Evolutionary conservation across 2,113 vertebrate species (phyloP).

Genomic region (Oriolus oriolus): DNA sequence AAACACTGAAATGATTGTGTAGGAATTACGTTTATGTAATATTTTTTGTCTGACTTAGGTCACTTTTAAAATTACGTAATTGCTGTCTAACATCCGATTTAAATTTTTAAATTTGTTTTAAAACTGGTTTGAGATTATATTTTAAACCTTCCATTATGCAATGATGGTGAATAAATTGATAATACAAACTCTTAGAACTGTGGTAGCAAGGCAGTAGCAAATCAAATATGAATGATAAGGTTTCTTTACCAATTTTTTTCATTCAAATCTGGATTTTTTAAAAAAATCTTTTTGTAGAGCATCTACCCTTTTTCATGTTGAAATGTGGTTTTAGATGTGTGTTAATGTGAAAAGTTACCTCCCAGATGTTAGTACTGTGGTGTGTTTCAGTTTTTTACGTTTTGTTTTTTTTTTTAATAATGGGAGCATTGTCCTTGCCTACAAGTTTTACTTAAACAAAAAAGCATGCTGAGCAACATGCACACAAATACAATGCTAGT

Average conservation of each 20-base stretch:
- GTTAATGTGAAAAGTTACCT: not conserved
- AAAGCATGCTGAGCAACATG: not conserved
- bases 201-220: not conserved
- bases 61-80: not conserved
- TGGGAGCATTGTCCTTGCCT: not conserved
- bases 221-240: not conserved
- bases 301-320: not conserved
- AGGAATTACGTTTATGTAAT: not conserved
- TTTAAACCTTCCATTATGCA: not conserved
- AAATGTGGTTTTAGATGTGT: not conserved
- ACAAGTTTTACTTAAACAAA: not conserved
- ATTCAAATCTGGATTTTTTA: not conserved
- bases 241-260: not conserved
- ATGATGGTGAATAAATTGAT: not conserved
- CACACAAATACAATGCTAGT: not conserved
- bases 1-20: not conserved
- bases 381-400: not conserved
- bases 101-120: not conserved
- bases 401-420: not conserved
- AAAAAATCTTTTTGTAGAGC: not conserved
- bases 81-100: not conserved
- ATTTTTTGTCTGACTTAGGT: not conserved
- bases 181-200: not conserved
- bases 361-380: accelerated
- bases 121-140: not conserved